Percentiles rank a stretch among this genome's conserved stretches.
Conservation (phyloP, 2,113 vertebrate species). For the Callipepla californica region DNA sequence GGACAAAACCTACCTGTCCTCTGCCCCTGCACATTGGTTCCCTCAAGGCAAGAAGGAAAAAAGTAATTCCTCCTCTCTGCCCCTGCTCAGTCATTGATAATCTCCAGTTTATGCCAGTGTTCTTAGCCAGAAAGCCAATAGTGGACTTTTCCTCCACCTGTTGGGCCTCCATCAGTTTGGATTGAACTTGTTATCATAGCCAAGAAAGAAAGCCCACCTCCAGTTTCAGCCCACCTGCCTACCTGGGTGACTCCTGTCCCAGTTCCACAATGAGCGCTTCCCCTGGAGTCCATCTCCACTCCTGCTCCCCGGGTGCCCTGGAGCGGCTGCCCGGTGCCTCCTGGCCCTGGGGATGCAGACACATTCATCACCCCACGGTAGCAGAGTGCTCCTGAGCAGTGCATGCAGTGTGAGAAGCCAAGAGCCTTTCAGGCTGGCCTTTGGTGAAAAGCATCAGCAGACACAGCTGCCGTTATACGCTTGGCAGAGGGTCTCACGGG, state of each 20-base stretch:
- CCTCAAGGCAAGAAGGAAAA: accelerated
- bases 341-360: not conserved
- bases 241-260: not conserved
- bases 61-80: not conserved
- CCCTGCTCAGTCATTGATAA: not conserved
- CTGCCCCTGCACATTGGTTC: not conserved
- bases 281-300: not conserved
- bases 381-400: not conserved
- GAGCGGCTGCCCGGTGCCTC: not conserved
- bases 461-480: not conserved
- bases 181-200: not conserved
- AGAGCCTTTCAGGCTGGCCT: not conserved
- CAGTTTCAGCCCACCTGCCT: not conserved
- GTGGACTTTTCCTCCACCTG: not conserved
- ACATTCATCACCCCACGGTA: not conserved
- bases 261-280: not conserved
- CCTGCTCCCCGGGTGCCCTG: not conserved
- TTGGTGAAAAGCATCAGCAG: not conserved
- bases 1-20: not conserved
- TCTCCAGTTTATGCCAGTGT: not conserved
- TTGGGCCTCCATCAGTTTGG: not conserved
- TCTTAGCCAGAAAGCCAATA: not conserved
- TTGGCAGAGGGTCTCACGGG: not conserved
- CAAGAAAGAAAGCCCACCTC: not conserved
- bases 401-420: accelerated